Evolutionary conservation across 2,888 invertebrate species (phyloP), one percentile per base, ranked within the genome.

Genomic region (Syritta pipiens): DNA sequence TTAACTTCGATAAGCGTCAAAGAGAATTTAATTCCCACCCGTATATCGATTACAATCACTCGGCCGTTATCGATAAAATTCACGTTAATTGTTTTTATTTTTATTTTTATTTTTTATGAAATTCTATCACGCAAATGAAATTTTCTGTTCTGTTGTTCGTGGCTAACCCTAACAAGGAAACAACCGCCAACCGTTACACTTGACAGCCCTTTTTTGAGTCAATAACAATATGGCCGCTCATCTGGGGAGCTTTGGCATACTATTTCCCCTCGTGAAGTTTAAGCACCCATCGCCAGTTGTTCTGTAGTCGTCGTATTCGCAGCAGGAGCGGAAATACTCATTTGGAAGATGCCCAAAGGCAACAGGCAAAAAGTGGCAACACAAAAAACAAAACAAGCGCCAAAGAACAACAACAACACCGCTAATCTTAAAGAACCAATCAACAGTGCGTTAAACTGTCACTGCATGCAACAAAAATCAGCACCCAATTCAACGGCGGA

Each of bases 361-460:
- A 37, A 17, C 51, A 72, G 44, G 28, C 62, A 51, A 65, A 37
- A 28, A 57, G 24, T 12, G 44, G 51, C 12, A 55, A 26, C 49
- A 26, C 44, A 59, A 48, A 3, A 51, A 48, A 53, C 37, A 17
- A 37, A 37, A 17, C 37, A n/a, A n/a, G n/a, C n/a, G n/a, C 37
- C 37, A 32, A 46, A 40, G 28, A 62, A 49, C 24, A 55, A 42
- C n/a, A 49, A 22, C 37, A 55, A 44, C 24, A 67, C 26, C 67
- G 40, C 40, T 46, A 57, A 51, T 51, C 32, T 53, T 53, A 55
- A 57, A 59, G 67, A 62, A 57, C 60, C 57, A 79, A 62, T 62
- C 76, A 76, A 53, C 76, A 76, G 69, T 69, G 63, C 76, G 76
- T 76, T 76, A 69, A 76, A 69, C 69, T 76, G 65, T 19, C 71